Evolutionary conservation across 2,888 invertebrate genomes (phyloP).

Genomic region (Elysia crispata): DNA sequence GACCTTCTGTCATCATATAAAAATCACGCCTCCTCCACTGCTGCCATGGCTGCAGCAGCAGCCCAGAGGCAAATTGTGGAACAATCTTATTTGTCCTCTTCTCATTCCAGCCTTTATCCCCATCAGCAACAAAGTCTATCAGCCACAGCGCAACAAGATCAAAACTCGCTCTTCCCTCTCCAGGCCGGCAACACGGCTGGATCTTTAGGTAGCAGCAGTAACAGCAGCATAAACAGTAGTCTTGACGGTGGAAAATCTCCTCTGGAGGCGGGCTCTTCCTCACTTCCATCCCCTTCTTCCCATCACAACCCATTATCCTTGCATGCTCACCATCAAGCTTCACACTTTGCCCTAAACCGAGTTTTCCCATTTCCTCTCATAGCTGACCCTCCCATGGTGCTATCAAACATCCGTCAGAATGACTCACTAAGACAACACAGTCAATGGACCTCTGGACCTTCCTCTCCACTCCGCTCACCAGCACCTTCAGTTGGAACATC

Average conservation of each 20-base stretch:
- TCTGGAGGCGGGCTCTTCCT: background rate
- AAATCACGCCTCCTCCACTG: slow-evolving; percentile 28
- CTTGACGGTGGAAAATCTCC: slow-evolving; percentile 16
- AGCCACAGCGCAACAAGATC: background rate
- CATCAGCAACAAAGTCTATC: background rate
- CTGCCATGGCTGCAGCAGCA: slow-evolving; percentile 6
- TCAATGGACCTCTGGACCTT: slow-evolving; percentile 55
- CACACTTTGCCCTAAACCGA: slow-evolving; percentile 52
- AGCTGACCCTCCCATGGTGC: slow-evolving; percentile 65
- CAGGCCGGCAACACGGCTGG: background rate
- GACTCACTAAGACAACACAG: slow-evolving; percentile 58
- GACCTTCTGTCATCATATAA: slow-evolving; percentile 50
- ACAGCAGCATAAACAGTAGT: slow-evolving; percentile 2
- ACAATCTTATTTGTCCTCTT: slow-evolving; percentile 29
- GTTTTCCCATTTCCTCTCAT: slow-evolving; percentile 67
- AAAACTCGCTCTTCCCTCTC: slow-evolving; percentile 16
- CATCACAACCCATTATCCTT: slow-evolving; percentile 18
- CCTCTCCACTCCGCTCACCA: slow-evolving; percentile 15
- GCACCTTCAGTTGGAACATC: background rate
- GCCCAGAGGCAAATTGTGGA: slow-evolving; percentile 27
- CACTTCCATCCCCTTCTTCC: slow-evolving; percentile 1
- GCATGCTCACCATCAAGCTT: slow-evolving; percentile 27
- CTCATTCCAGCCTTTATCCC: background rate
- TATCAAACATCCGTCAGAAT: slow-evolving; percentile 62
- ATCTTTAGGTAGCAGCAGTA: background rate